phyloP scores from a whole-genome alignment of 2,888 invertebrate genomes.

The Syritta pipiens region DNA sequence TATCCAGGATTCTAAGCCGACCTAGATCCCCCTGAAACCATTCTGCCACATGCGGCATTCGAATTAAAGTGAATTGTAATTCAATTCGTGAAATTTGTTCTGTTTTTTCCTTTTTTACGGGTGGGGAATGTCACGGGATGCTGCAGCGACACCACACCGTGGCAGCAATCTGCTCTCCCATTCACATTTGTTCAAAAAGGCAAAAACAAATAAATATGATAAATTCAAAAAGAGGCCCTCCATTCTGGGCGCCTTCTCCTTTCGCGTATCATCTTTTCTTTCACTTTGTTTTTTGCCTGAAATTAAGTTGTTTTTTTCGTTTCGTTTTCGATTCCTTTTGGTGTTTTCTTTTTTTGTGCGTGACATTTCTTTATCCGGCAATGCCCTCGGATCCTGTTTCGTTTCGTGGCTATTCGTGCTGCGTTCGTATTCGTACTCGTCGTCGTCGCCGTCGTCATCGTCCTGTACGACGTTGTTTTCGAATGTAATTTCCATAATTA shows the following conservation, averaged over 20 bases:
- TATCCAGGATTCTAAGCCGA: no score
- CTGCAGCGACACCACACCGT: neutral
- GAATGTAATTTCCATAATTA: constrained; percentile 68
- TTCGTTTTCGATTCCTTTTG: neutral
- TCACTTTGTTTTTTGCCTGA: neutral
- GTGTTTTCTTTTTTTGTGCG: neutral
- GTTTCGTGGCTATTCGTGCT: neutral
- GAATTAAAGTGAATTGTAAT: constrained; percentile 39
- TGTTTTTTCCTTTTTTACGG: neutral
- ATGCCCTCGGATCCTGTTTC: neutral
- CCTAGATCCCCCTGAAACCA: neutral
- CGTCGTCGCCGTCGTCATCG: no score
- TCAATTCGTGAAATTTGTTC: constrained; percentile 25
- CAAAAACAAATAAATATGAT: constrained; percentile 57
- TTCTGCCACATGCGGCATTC: constrained; percentile 1
- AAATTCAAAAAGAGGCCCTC: constrained; percentile 45
- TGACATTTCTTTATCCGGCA: neutral
- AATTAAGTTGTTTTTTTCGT: constrained; percentile 14
- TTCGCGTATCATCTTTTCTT: constrained; percentile 4
- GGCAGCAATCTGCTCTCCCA: constrained; percentile 14
- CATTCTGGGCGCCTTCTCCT: neutral
- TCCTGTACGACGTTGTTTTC: constrained; percentile 22
- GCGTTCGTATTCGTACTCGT: neutral
- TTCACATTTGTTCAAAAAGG: constrained; percentile 10
- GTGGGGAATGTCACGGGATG: neutral